phyloP scores from a whole-genome alignment of 2,888 invertebrate genomes.

The Cephalotes varians region DNA sequence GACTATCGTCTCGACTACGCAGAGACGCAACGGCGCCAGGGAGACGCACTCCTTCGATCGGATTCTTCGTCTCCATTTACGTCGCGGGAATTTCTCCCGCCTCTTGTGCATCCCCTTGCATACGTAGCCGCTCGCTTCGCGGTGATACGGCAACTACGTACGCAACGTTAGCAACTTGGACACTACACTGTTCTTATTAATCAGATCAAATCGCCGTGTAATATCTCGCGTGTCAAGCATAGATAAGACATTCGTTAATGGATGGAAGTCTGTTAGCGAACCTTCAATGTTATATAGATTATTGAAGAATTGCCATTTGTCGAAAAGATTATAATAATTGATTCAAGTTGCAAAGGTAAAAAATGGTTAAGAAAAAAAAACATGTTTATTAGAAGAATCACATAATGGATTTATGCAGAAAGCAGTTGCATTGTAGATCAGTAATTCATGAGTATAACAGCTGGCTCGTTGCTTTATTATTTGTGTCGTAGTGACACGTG shows the following conservation, averaged over 20 bases:
- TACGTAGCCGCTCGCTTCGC: slow-evolving; percentile 26
- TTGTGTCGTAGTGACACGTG: slow-evolving; percentile 38
- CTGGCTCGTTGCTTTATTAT: slow-evolving; percentile 43
- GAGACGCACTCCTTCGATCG: slow-evolving; percentile 75
- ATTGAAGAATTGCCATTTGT: not conserved
- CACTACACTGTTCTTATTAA: slow-evolving; percentile 4
- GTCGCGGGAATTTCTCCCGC: slow-evolving; percentile 67
- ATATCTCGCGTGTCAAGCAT: not conserved
- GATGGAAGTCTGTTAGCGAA: not conserved
- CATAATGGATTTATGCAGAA: not conserved
- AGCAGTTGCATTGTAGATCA: not conserved
- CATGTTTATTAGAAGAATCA: not conserved
- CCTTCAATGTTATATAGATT: not conserved
- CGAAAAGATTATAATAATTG: not conserved
- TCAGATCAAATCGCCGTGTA: not conserved
- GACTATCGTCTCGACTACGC: slow-evolving; percentile 71
- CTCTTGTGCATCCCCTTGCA: slow-evolving; percentile 41
- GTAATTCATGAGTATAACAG: slow-evolving; percentile 12
- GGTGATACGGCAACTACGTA: not conserved
- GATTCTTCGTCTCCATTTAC: slow-evolving; percentile 74
- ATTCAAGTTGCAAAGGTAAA: not conserved
- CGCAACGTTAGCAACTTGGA: slow-evolving; percentile 26
- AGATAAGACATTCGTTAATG: not conserved
- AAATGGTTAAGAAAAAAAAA: no score
- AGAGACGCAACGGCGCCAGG: slow-evolving; percentile 74